Evolutionary conservation across 2,113 vertebrate species (phyloP), one percentile per base, ranked within the genome.

Genomic region (Sakesphorus luctuosus): DNA sequence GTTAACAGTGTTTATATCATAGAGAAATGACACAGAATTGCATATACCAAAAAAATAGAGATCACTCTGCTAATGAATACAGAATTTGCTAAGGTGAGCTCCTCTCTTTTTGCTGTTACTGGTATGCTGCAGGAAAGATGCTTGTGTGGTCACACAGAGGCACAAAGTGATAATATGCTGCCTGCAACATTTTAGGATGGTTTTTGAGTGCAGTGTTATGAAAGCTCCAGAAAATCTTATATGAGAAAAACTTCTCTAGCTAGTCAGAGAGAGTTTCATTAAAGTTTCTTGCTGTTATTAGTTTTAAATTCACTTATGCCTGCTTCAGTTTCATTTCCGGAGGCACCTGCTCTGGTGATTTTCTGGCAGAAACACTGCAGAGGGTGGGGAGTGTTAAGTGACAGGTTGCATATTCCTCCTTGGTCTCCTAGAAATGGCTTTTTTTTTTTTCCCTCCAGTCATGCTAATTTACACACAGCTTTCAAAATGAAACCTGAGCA

Each of bases 241-340:
- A 26, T 47, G 25, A 88, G 58, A 79, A 84, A 89, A 52, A 44
- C 50, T 61, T 43, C 47, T 87, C 16, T 71, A 58, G 81, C 72
- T 71, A 82, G 69, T 61, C 62, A 66, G 58, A 50, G 69, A 62
- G 75, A 82, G 50, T 74, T 91, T 86, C 76, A 68, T 84, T 95
- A 71, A 63, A 94, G 72, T 88, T 95, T 69, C 88, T 86, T 65
- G 63, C 90, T 49, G 24, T 91, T 93, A 89, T 53, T 95, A 85
- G 59, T 79, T 96, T 94, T 90, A 93, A 95, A 95, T 93, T 96
- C 69, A 74, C 85, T 92, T 96, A 90, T 0, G 11, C 49, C 76
- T 89, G n/a, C 80, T 92, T 91, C 61, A 58, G 65, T 92, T 91
- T 95, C 2, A 3, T 92, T 94, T 83, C 86, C 11, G 2, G 59